A percentile compares a stretch with the other conserved stretches of the same genome.
phyloP scores from a whole-genome alignment of 1,140 invertebrate genomes.

The Pentalonia nigronervosa region DNA sequence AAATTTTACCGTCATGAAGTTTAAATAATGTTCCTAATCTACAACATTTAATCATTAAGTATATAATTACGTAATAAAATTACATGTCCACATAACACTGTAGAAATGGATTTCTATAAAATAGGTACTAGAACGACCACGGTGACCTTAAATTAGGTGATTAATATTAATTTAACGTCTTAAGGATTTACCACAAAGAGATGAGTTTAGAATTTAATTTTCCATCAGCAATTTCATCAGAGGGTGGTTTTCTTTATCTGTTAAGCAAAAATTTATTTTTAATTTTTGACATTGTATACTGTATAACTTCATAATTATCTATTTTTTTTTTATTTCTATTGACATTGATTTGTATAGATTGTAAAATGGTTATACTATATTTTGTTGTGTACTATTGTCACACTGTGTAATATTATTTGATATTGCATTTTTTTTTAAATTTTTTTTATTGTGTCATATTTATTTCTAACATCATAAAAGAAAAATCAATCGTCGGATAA shows the following conservation, averaged over 20 bases:
- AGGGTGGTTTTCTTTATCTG: neutral
- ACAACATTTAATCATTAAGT: neutral
- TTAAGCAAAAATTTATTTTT: neutral
- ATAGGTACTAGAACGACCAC: neutral
- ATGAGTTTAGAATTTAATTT: neutral
- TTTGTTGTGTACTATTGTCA: too few species aligned
- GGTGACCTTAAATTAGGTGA: neutral
- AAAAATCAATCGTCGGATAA: neutral
- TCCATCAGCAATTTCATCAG: neutral
- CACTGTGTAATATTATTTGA: neutral
- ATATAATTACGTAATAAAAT: neutral
- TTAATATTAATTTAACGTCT: slow-evolving; percentile 22
- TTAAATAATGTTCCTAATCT: neutral
- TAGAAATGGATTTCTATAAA: slow-evolving; percentile 16
- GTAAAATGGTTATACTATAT: too few species aligned
- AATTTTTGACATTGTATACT: too few species aligned
- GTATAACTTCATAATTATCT: neutral
- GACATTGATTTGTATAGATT: too few species aligned
- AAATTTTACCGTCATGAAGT: neutral
- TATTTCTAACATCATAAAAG: neutral
- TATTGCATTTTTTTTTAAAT: neutral
- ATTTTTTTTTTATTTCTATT: neutral
- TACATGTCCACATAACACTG: neutral
- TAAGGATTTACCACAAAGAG: neutral
- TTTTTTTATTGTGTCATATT: neutral